Evolutionary conservation across 1,140 invertebrate species (phyloP).

Genomic region (Sarcophaga bullata): DNA sequence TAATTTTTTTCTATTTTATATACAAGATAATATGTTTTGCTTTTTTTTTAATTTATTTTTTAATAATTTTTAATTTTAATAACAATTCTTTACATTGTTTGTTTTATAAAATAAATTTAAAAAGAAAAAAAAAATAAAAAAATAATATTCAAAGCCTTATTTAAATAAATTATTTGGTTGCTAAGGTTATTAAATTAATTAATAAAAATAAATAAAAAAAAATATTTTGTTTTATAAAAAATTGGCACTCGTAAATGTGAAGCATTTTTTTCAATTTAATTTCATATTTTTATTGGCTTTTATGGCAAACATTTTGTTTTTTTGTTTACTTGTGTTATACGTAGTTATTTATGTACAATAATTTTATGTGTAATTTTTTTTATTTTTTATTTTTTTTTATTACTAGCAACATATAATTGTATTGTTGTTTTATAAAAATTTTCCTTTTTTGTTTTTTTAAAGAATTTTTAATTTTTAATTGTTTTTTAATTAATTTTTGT

Average conservation of each 20-base stretch:
- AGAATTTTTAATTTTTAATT: too few relatives aligned
- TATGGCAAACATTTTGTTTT: conserved; percentile 7
- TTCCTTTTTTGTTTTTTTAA: too few relatives aligned
- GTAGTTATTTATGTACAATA: conserved; percentile 2
- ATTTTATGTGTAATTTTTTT: background rate
- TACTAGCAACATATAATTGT: background rate
- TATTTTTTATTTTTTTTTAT: background rate
- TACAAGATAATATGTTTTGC: background rate
- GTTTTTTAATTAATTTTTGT: too few relatives aligned
- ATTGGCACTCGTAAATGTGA: conserved; percentile 29
- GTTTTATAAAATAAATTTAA: background rate
- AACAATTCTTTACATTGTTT: background rate
- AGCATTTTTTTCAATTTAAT: conserved; percentile 28
- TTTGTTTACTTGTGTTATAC: background rate
- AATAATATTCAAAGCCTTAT: too few relatives aligned
- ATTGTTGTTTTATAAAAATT: too few relatives aligned
- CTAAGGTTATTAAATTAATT: background rate
- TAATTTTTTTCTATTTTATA: background rate
- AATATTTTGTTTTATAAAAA: background rate
- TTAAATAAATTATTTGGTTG: background rate
- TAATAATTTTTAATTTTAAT: background rate
- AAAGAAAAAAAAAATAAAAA: too few relatives aligned
- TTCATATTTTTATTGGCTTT: conserved; percentile 9
- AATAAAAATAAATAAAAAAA: background rate
- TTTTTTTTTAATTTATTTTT: background rate